Base-by-base conservation (phyloP, 2,888 invertebrate species). In the Idaea aversata region DNA sequence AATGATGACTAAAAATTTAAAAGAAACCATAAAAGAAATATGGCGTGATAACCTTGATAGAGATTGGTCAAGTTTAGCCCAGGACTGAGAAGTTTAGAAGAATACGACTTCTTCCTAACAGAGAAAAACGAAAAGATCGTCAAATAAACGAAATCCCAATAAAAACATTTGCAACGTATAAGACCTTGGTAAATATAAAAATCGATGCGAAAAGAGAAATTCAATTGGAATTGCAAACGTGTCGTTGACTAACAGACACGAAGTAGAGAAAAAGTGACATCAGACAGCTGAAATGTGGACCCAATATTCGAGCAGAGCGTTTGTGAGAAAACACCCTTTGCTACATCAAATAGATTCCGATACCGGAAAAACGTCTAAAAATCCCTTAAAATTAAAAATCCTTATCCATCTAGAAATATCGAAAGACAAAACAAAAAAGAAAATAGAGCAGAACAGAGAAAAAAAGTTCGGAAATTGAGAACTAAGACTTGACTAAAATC, bases 211-310 rank as follows among this genome's bases (percentile, higher is more conserved):
- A 70, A 73, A 64, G 67, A 74, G 70, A 79, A 75, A 77, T 75
- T 71, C 69, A 74, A 77, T 77, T 74, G 68, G 70, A 67, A 76
- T 79, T 77, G 74, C 70, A 75, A 77, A 73, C 67, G 73, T 69
- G 72, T 75, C 73, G 69, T 65, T n/a, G 68, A 67, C 47, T 47
- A 47, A 47, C 47, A 47, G 73, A 70, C 66, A 70, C 62, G 60
- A 65, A 67, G 63, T 66, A 73, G 65, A 73, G 72, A 72, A 74
- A 73, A 71, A 72, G 69, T 73, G 79, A 77, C 75, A 69, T 74
- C 74, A 73, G 79, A 79, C 78, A 76, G 69, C 65, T 71, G 67
- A 74, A 75, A 74, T 72, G 70, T 63, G 67, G 64, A 70, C 66
- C 68, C 47, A 47, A 47, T 47, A 47, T 47, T 13, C 36, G 36